Conservation (phyloP, 2,797 vertebrate genomes). For the Parauchenoglanis ngamensis region DNA sequence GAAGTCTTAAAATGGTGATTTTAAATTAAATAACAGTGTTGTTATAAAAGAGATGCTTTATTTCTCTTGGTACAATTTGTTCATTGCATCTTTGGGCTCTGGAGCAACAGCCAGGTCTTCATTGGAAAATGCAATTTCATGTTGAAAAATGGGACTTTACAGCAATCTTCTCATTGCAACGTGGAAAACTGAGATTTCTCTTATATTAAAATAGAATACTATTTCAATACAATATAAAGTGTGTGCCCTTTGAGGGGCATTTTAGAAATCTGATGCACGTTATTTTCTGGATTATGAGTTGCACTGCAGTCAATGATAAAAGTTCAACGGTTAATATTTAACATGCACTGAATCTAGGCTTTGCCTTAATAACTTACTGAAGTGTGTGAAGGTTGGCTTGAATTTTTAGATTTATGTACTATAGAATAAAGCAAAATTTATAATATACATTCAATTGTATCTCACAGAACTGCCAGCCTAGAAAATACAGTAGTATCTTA, state of each 20-base stretch:
- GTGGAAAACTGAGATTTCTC: conserved; percentile 45
- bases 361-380: neutral
- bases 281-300: neutral
- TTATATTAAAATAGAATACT: neutral
- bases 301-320: neutral
- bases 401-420: neutral
- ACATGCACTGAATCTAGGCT: neutral
- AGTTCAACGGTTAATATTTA: neutral
- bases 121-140: conserved; percentile 61
- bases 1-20: neutral
- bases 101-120: conserved; percentile 39
- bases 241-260: neutral
- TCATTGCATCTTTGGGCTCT: conserved; percentile 50
- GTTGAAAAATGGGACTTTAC: conserved; percentile 38
- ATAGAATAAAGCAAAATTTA: neutral
- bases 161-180: conserved; percentile 50
- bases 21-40: neutral
- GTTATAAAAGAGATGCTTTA: neutral
- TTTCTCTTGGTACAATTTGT: conserved; percentile 61
- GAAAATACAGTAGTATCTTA: neutral
- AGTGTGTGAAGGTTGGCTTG: neutral
- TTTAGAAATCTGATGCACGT: neutral
- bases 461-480: neutral
- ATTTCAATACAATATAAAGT: neutral
- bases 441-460: neutral